Evolutionary conservation across 2,888 invertebrate genomes (phyloP).

Genomic region (Netelia virgata): DNA sequence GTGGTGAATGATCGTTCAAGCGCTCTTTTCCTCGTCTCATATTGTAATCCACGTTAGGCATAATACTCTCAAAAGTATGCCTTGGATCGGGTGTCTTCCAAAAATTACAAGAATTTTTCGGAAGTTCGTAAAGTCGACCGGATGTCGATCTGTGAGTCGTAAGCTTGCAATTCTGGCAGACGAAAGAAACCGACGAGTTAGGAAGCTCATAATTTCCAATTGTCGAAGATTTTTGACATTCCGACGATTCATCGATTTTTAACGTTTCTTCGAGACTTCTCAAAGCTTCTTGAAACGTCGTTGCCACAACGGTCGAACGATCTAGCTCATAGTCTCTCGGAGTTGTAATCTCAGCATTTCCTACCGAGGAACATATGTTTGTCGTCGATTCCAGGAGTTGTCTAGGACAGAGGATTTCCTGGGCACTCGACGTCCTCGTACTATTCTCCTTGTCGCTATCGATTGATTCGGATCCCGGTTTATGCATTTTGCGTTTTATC

Average conservation of each 20-base stretch:
- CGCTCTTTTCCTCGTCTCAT: slow-evolving; percentile 6
- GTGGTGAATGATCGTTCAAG: slow-evolving; percentile 61
- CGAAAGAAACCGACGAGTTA: slow-evolving; percentile 42
- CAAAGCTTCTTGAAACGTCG: slow-evolving; percentile 63
- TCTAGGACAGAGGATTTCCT: slow-evolving; percentile 67
- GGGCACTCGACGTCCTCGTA: slow-evolving; percentile 48
- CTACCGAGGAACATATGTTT: slow-evolving; percentile 63
- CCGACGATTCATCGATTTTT: slow-evolving; percentile 19
- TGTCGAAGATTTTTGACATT: neutral
- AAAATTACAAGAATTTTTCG: slow-evolving; percentile 4
- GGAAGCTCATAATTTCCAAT: slow-evolving; percentile 17
- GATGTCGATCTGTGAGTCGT: slow-evolving; percentile 20
- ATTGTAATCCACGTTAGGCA: slow-evolving; percentile 9
- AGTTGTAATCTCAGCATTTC: slow-evolving; percentile 34
- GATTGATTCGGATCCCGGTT: slow-evolving; percentile 23
- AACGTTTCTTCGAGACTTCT: slow-evolving; percentile 66
- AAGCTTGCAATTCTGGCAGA: slow-evolving; percentile 61
- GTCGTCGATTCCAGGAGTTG: slow-evolving; percentile 65
- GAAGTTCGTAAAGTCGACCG: neutral
- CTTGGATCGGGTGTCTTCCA: slow-evolving; percentile 31
- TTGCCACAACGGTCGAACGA: slow-evolving; percentile 6
- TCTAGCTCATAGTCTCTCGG: slow-evolving; percentile 10
- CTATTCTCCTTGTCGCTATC: slow-evolving; percentile 16
- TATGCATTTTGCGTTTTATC: slow-evolving; percentile 52
- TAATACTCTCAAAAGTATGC: slow-evolving; percentile 15